Evolutionary conservation across 2,797 vertebrate genomes (phyloP).

Genomic region (Australoheros facetus): DNA sequence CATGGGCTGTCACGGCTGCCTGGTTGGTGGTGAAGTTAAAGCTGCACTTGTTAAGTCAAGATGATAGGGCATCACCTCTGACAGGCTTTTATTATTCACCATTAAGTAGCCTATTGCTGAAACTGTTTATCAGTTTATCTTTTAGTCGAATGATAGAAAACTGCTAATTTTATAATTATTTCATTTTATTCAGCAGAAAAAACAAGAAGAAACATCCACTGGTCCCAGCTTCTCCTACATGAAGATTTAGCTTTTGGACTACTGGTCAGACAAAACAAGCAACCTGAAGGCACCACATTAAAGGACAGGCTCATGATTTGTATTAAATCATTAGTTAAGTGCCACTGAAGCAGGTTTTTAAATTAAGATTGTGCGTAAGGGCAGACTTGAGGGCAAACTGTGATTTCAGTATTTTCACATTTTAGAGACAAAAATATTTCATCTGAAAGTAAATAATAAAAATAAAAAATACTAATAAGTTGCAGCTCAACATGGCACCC

Average conservation of each 20-base stretch:
- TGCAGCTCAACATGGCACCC: not conserved
- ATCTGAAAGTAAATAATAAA: not conserved
- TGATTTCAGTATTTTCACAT: not conserved
- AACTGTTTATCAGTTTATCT: not conserved
- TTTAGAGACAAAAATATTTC: not conserved
- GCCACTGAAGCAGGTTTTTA: not conserved
- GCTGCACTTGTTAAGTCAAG: slow-evolving; percentile 24
- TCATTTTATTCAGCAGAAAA: not conserved
- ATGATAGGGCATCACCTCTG: slow-evolving; percentile 37
- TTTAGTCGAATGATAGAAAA: not conserved
- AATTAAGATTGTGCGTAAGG: not conserved
- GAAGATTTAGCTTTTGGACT: not conserved
- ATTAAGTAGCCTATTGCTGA: not conserved
- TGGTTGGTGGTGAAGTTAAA: slow-evolving; percentile 44
- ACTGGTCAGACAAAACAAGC: not conserved
- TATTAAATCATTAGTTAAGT: not conserved
- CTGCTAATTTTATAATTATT: not conserved
- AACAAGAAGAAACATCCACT: no score
- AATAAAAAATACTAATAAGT: not conserved
- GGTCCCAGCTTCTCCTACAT: not conserved
- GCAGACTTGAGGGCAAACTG: not conserved
- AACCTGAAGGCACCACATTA: not conserved
- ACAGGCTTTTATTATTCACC: slow-evolving; percentile 21
- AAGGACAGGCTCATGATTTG: not conserved
- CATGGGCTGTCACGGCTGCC: slow-evolving; percentile 62